Evolutionary conservation across 2,113 vertebrate species (phyloP).

Genomic region (Ictidomys tridecemlineatus): DNA sequence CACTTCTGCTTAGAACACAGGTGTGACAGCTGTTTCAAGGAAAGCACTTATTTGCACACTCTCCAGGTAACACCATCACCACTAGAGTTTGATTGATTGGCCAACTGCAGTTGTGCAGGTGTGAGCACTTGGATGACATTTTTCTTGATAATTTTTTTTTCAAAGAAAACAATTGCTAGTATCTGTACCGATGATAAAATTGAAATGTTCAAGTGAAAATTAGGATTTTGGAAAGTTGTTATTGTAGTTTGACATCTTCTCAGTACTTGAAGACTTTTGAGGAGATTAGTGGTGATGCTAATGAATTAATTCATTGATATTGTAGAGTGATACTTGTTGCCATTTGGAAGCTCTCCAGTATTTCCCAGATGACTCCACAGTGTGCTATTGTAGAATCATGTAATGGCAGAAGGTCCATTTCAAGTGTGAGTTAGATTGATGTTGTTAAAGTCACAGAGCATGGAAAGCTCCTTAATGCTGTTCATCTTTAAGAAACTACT

Average conservation of each 20-base stretch:
- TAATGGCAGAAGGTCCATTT: neutral
- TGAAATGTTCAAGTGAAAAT: neutral
- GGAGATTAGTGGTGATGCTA: neutral
- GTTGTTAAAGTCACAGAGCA: neutral
- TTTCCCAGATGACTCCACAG: neutral
- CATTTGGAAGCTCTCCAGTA: neutral
- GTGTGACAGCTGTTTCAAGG: neutral
- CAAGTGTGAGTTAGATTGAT: neutral
- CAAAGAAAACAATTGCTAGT: neutral
- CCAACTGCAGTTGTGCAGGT: neutral
- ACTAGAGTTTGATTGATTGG: no score
- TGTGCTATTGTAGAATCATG: neutral
- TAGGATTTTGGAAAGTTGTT: neutral
- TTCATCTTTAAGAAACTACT: neutral
- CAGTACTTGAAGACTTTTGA: neutral
- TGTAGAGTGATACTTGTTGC: neutral
- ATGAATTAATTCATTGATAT: neutral
- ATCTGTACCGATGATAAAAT: neutral
- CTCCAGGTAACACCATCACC: neutral
- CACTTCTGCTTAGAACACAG: neutral
- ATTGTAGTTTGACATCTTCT: neutral
- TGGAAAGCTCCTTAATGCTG: neutral
- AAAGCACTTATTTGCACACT: rapidly evolving
- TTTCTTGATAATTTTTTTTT: neutral
- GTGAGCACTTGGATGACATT: neutral